These are phyloP conservation scores for Xestoiulus laeticollis DNA, from an alignment of 2,888 invertebrate species.

Conservation along the genomic window DNA sequence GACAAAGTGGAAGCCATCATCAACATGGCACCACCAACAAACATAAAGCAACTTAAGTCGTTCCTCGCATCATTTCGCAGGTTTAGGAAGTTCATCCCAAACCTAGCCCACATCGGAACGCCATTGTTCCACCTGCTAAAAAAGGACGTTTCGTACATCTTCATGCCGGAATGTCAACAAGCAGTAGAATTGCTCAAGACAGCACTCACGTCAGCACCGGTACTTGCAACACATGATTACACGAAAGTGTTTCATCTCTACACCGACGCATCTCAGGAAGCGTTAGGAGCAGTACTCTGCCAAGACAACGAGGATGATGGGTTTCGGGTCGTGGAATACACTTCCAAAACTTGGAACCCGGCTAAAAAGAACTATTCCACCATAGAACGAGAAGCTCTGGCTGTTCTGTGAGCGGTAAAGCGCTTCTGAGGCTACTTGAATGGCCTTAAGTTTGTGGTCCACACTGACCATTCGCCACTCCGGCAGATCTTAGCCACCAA, in stretches of 20 bases:
- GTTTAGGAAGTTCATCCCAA: not conserved
- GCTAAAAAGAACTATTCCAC: conserved; percentile 58
- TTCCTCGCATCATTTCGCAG: not conserved
- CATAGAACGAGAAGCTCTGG: conserved; percentile 59
- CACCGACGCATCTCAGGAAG: not conserved
- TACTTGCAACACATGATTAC: not conserved
- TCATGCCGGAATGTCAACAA: not conserved
- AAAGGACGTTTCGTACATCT: not conserved
- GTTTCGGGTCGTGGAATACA: conserved; percentile 55
- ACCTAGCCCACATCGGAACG: not conserved
- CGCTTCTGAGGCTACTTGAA: conserved; percentile 58
- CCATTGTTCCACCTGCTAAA: not conserved
- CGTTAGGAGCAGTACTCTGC: not conserved
- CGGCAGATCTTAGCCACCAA: conserved; percentile 53
- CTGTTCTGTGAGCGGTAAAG: conserved; percentile 58
- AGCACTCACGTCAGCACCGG: not conserved
- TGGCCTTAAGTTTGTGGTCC: conserved; percentile 58
- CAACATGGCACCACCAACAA: not conserved
- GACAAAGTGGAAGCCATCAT: not conserved
- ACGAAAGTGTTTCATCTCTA: not conserved
- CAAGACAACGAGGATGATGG: not conserved
- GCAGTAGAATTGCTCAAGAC: not conserved
- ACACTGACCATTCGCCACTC: conserved; percentile 60
- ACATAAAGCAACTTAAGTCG: not conserved
- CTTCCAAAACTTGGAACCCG: conserved; percentile 55